Conservation (phyloP, 2,113 vertebrate genomes). For the Oenanthe oenanthe region DNA sequence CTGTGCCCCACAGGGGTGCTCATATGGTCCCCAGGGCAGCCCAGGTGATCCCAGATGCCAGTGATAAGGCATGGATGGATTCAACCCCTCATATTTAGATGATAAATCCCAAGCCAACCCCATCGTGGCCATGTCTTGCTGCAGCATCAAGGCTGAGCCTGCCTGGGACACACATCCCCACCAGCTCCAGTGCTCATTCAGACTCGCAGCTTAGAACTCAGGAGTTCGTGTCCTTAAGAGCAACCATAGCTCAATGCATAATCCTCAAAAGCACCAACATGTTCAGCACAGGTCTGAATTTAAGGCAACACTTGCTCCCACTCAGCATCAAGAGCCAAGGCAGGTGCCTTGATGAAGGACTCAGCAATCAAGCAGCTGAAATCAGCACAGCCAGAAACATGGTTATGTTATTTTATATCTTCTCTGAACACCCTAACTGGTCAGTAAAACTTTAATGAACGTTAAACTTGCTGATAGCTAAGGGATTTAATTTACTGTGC, state of each 20-base stretch:
- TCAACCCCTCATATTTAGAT: neutral
- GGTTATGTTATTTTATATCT: neutral
- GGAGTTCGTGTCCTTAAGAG: neutral
- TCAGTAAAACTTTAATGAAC: slow-evolving; percentile 38
- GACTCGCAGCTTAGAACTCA: neutral
- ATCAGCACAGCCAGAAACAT: neutral
- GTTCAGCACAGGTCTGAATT: neutral
- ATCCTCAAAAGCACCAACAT: neutral
- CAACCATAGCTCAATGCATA: fast-evolving
- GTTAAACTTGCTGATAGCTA: slow-evolving; percentile 27
- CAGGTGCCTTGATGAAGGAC: neutral
- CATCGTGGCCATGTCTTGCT: neutral
- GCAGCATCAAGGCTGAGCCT: neutral
- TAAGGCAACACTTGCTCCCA: fast-evolving
- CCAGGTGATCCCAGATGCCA: neutral
- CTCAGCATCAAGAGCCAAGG: neutral
- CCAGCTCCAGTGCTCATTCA: neutral
- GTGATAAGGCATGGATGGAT: neutral
- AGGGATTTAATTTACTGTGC: slow-evolving; percentile 44
- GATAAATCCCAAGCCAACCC: neutral
- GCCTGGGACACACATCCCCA: neutral
- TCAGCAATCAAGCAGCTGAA: neutral
- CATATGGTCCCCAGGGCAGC: neutral
- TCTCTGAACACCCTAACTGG: neutral
- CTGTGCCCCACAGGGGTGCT: neutral